A percentile compares a stretch with the other conserved stretches of the same genome.
Conservation (phyloP, 1,140 invertebrate genomes). For the Stratiolaelaps scimitus region DNA sequence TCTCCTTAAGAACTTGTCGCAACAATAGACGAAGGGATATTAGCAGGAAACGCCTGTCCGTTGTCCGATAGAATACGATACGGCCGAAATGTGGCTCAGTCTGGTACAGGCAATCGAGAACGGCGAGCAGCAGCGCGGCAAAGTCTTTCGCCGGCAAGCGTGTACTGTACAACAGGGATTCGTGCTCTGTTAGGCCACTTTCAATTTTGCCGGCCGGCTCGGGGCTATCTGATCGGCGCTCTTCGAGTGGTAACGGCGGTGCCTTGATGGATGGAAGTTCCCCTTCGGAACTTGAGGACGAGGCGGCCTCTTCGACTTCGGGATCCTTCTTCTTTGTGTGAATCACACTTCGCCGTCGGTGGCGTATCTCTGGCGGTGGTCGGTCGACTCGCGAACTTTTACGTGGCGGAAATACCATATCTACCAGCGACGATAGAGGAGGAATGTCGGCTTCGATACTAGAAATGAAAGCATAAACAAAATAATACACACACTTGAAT, state of each 20-base stretch:
- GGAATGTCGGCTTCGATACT: background rate
- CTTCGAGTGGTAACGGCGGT: background rate
- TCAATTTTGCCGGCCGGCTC: background rate
- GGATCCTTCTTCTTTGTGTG: background rate
- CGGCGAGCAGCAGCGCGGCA: background rate
- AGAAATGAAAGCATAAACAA: slow-evolving; percentile 6
- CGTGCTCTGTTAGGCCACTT: background rate
- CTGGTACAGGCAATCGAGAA: background rate
- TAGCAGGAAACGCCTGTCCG: background rate
- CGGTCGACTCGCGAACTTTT: background rate
- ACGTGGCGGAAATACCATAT: background rate
- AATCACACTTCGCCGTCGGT: background rate
- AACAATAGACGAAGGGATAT: background rate
- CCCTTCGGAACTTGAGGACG: slow-evolving; percentile 13
- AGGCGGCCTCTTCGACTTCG: background rate
- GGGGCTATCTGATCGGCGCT: background rate
- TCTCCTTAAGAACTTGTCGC: slow-evolving; percentile 2
- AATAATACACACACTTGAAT: no score
- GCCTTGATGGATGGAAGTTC: background rate
- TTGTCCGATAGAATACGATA: slow-evolving; percentile 10
- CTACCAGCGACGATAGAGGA: background rate
- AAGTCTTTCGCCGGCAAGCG: background rate
- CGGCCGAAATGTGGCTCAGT: slow-evolving; percentile 18
- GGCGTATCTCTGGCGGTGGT: background rate
- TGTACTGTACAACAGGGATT: background rate